phyloP scores from a whole-genome alignment of 2,888 invertebrate genomes.

The Litoditis marina region DNA sequence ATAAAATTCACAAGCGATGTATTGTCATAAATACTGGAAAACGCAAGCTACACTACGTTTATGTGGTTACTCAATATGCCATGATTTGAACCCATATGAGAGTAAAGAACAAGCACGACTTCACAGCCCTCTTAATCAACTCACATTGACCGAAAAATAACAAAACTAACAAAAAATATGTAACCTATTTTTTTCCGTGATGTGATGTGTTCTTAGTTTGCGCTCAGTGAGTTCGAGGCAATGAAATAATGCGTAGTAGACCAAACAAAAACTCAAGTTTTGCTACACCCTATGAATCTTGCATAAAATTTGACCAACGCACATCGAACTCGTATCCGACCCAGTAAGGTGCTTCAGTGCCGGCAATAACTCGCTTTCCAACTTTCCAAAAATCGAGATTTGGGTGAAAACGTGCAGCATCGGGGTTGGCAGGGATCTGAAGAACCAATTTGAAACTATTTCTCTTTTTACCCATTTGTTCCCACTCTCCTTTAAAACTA shows the following conservation, averaged over 20 bases:
- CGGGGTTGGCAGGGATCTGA: constrained; percentile 42
- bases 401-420: constrained; percentile 58
- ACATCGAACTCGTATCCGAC: constrained; percentile 61
- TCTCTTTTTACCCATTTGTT: too few relatives aligned
- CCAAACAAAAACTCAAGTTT: too few relatives aligned
- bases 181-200: not conserved
- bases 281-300: too few relatives aligned
- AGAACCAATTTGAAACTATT: too few relatives aligned
- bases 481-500: too few relatives aligned
- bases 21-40: too few relatives aligned
- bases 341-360: constrained; percentile 61
- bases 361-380: constrained; percentile 52
- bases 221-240: too few relatives aligned
- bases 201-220: not conserved
- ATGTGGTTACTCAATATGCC: too few relatives aligned
- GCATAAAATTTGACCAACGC: constrained; percentile 11
- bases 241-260: too few relatives aligned
- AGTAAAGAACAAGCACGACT: too few relatives aligned
- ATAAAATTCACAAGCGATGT: not conserved
- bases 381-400: constrained; percentile 62
- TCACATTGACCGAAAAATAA: not conserved
- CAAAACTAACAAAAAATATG: not conserved
- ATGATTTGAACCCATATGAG: not conserved
- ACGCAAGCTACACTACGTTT: too few relatives aligned
- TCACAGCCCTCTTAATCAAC: too few relatives aligned